Base-by-base conservation (phyloP, 2,113 vertebrate genomes). In the Otocyon megalotis region DNA sequence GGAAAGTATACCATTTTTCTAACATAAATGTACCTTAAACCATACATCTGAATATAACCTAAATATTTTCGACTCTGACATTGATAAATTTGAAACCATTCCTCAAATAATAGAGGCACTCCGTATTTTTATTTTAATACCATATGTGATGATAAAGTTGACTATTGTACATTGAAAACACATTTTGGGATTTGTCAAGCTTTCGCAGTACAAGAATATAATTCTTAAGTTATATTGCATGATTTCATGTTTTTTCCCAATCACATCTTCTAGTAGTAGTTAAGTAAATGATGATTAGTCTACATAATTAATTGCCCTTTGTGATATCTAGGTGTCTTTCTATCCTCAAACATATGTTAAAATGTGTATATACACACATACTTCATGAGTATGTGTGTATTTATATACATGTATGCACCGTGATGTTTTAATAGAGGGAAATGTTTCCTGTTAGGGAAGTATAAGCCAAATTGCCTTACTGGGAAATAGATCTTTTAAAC, bases 381-480 rank as follows among this genome's bases (percentile, higher is more conserved):
- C 9, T 72, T 11, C 22, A 28, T 63, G 35, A 37, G 35, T 71
- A 19, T 35, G 32, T 71, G 26, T 63, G 26, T 63, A 63, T 35
- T 32, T 22, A 26, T 65, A 28, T 65, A 14, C 30, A 3, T 28
- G 24, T 37, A 19, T 50, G 54, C 37, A 17, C 15, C n/a, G 32
- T 30, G 17, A 56, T 35, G 35, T 81, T 94, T 30, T 26, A 93
- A 56, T 69, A 65, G 72, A 48, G 11, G 10, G 62, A 82, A 82
- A 43, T 65, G 30, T 81, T 83, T 83, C 67, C 35, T n/a, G 11
- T 43, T 74, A 63, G 43, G 32, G 50, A 83, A 71, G 16, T 26
- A 94, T 11, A 82, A 94, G 22, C 74, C 54, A 94, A 50, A 69
- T 83, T 71, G 48, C n/a, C 35, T 83, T n/a, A 53, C 17, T 90